Percentiles rank a stretch among this genome's conserved stretches.
phyloP scores from a whole-genome alignment of 2,113 vertebrate genomes.

The Hypocryptadius cinnamomeus region DNA sequence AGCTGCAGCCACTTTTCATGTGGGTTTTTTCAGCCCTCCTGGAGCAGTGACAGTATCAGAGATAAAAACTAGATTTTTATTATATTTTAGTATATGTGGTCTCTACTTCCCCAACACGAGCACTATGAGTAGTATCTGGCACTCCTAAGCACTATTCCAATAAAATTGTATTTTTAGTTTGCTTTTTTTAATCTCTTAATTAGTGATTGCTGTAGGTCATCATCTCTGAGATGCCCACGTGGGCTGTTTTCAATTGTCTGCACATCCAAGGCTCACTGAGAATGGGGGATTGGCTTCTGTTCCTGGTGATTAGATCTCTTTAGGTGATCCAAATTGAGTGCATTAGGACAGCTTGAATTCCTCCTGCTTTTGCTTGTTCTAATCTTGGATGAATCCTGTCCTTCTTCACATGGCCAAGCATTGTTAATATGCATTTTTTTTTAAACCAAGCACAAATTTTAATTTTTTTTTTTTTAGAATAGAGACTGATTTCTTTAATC shows the following conservation, averaged over 20 bases:
- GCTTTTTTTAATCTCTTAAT: not conserved
- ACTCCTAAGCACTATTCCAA: not conserved
- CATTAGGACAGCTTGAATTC: not conserved
- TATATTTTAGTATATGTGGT: not conserved
- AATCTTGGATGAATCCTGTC: not conserved
- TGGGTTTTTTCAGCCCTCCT: too few relatives aligned
- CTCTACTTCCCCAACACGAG: rapidly evolving
- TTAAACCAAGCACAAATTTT: not conserved
- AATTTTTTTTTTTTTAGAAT: not conserved
- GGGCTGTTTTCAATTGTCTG: not conserved
- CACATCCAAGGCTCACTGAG: not conserved
- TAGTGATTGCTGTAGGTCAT: not conserved
- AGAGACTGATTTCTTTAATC: not conserved
- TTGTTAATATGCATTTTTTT: not conserved
- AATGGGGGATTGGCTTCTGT: rapidly evolving
- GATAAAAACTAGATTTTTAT: not conserved
- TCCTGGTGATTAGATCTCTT: not conserved
- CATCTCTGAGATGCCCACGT: rapidly evolving
- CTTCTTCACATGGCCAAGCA: too few relatives aligned
- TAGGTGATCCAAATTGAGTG: not conserved
- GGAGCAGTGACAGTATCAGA: not conserved
- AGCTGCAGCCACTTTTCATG: not conserved
- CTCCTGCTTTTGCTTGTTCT: not conserved
- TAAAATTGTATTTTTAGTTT: not conserved
- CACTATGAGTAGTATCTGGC: not conserved